Conservation (phyloP, 2,113 vertebrate species). For the Atherinomorus stipes region DNA sequence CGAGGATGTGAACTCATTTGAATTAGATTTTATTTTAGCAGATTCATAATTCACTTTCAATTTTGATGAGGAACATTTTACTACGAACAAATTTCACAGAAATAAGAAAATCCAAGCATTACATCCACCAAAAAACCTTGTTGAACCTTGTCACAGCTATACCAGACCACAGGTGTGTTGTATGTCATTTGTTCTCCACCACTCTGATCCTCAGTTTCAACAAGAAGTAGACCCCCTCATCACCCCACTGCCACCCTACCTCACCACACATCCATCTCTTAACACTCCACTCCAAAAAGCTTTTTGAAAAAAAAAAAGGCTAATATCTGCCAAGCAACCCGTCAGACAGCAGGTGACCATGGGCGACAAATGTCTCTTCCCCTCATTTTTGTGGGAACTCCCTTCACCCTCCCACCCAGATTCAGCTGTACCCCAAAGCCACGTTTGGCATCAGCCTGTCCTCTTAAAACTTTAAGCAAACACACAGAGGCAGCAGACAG, state of each 20-base stretch:
- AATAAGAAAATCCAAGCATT: background rate
- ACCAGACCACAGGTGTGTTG: constrained; percentile 56
- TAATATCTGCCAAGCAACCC: constrained; percentile 24
- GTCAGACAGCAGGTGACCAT: constrained; percentile 47
- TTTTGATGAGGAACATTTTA: constrained; percentile 18
- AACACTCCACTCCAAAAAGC: constrained; percentile 20
- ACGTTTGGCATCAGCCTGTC: constrained; percentile 57
- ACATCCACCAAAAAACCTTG: constrained; percentile 24
- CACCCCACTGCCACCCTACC: background rate
- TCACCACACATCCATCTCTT: constrained; percentile 41
- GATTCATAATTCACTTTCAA: background rate
- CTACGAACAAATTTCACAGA: constrained; percentile 12
- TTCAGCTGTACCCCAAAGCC: constrained; percentile 58
- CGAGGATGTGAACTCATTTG: background rate
- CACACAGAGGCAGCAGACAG: constrained; percentile 35
- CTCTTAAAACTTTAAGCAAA: constrained; percentile 58
- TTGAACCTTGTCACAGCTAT: constrained; percentile 24
- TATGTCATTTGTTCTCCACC: constrained; percentile 11
- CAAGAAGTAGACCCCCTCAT: constrained; percentile 50
- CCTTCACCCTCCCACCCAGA: background rate
- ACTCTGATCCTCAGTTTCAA: constrained; percentile 38
- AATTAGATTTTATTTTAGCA: background rate
- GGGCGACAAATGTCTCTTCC: constrained; percentile 35
- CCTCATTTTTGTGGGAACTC: constrained; percentile 12
- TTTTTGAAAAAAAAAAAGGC: constrained; percentile 1